Base-by-base conservation (phyloP, 2,888 invertebrate genomes). In the Tenodera sinensis region DNA sequence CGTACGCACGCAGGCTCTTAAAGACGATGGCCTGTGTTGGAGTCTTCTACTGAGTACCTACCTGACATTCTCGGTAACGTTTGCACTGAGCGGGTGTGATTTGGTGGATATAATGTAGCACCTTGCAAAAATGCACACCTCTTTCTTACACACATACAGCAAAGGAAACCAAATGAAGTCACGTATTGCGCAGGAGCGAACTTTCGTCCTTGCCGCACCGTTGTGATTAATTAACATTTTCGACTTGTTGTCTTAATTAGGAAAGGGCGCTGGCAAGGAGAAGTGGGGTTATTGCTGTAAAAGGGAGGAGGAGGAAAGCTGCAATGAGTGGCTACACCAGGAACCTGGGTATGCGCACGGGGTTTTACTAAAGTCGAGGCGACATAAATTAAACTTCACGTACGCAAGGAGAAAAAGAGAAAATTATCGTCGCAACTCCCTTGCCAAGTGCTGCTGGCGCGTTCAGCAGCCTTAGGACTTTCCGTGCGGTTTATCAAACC, bases 221-320 rank as follows among this genome's bases (percentile, higher is more conserved):
- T 71, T 71, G 71, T 89, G 88, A 89, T 89, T 89, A 87, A 89
- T 89, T 89, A 89, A 87, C 89, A 88, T 89, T 89, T 71, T 88
- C 88, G 88, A 89, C 54, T 89, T 88, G 89, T 83, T 86, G 89
- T 88, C 89, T 89, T 89, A 89, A 89, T 89, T 89, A 88, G 84
- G 88, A 88, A 88, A 85, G 54, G 28, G 54, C 54, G 54, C 54
- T 71, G 54, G 54, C 54, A 71, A 71, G 54, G 54, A 71, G 47
- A 54, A 54, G 47, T 54, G 28, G 85, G 85, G 42, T 85, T 54
- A 54, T 85, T 85, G 54, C 54, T 85, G 54, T 85, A 84, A 34
- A 42, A 84, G 84, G 25, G 84, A 42, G 25, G 34, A 14, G n/a
- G 84, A 25, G 85, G 85, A 85, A 20, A 14, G n/a, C 34, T 27